Evolutionary conservation across 2,113 vertebrate species (phyloP).

Genomic region (Eolophus roseicapilla): DNA sequence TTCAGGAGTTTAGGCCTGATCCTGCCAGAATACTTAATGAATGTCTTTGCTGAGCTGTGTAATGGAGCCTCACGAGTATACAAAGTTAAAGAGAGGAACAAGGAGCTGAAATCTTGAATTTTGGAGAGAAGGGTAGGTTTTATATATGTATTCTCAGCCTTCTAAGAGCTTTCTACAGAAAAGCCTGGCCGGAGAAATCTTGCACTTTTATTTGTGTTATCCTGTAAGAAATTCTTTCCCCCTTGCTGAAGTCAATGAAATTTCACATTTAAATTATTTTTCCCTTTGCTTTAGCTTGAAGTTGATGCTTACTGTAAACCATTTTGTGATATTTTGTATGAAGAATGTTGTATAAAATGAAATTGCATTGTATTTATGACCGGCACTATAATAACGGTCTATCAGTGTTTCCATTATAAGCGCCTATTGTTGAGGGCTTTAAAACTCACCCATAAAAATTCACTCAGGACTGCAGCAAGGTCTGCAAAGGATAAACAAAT

Average conservation of each 20-base stretch:
- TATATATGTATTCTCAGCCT: background rate
- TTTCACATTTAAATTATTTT: constrained; percentile 4
- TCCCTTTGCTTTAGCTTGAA: constrained; percentile 21
- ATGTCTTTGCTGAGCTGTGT: background rate
- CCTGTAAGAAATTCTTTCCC: background rate
- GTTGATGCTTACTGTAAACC: constrained; percentile 39
- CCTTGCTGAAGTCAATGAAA: background rate
- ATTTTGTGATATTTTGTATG: constrained; percentile 42
- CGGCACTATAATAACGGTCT: background rate
- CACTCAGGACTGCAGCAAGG: background rate
- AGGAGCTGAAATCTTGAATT: background rate
- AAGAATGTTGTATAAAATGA: constrained; percentile 49
- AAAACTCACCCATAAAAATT: constrained; percentile 49
- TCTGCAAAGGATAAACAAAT: constrained; percentile 16
- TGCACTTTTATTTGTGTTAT: background rate
- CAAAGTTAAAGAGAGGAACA: background rate
- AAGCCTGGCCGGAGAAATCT: background rate
- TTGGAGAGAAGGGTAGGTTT: background rate
- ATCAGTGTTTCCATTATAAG: constrained; percentile 57
- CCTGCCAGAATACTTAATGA: background rate
- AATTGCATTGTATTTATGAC: constrained; percentile 64
- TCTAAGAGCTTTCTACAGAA: background rate
- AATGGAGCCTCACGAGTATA: background rate
- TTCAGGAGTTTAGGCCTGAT: background rate
- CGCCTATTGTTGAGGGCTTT: constrained; percentile 20